A percentile compares a stretch with the other conserved stretches of the same genome.
Conservation (phyloP, 2,888 invertebrate species). For the Eustalomyia histrio region DNA sequence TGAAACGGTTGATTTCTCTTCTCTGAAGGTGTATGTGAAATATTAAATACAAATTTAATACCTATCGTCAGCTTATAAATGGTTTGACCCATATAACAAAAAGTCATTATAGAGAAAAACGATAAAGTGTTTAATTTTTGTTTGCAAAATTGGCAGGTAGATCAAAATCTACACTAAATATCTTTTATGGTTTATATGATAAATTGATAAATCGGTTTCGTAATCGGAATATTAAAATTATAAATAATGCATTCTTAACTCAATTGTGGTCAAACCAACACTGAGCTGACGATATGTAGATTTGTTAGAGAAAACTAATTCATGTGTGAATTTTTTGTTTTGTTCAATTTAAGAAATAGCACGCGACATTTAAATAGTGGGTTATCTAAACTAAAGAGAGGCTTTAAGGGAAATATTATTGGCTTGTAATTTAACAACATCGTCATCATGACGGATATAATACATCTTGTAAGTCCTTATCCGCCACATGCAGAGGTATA, state of each 20-base stretch:
- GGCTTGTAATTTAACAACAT: not conserved
- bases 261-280: too few species aligned
- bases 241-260: too few species aligned
- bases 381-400: not conserved
- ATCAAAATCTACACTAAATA: too few species aligned
- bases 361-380: not conserved
- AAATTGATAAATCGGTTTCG: too few species aligned
- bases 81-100: too few species aligned
- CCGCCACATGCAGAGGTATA: constrained; percentile 42
- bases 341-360: constrained; percentile 16
- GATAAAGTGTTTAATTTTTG: too few species aligned
- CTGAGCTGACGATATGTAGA: too few species aligned
- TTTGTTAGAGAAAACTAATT: not conserved
- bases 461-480: constrained; percentile 71
- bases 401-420: not conserved
- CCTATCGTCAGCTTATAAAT: too few species aligned
- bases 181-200: too few species aligned
- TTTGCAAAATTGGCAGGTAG: too few species aligned
- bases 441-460: constrained; percentile 64
- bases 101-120: too few species aligned
- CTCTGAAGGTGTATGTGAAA: constrained; percentile 23
- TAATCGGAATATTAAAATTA: too few species aligned
- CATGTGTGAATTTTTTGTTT: constrained; percentile 4
- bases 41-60: not conserved
- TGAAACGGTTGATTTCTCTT: constrained; percentile 29